phyloP scores from a whole-genome alignment of 2,888 invertebrate genomes.

The Diploptera punctata region DNA sequence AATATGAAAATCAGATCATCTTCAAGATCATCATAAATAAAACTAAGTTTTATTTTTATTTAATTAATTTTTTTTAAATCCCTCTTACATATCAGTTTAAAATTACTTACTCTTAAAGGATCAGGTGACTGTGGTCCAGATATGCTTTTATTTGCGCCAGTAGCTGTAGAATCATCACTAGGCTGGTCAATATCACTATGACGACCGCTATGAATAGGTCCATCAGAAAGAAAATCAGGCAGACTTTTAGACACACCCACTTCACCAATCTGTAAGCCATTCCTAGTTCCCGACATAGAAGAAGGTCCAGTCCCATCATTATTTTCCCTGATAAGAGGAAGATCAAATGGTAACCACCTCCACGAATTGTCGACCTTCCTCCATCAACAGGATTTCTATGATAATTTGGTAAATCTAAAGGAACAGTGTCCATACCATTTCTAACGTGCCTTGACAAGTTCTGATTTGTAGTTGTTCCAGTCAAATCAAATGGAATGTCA shows the following conservation, averaged over 20 bases:
- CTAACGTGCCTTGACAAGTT: slow-evolving; percentile 8
- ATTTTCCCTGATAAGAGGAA: slow-evolving; percentile 36
- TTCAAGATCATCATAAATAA: too few species aligned
- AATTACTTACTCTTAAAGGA: slow-evolving; percentile 20
- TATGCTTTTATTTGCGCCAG: neutral
- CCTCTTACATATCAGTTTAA: too few species aligned
- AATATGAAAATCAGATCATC: too few species aligned
- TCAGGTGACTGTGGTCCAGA: slow-evolving; percentile 22
- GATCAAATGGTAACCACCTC: slow-evolving; percentile 40
- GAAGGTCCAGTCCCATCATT: slow-evolving; percentile 14
- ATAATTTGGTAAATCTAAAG: slow-evolving; percentile 36
- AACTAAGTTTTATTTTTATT: too few species aligned
- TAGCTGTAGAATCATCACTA: neutral
- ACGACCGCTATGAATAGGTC: slow-evolving; percentile 61
- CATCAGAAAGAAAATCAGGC: slow-evolving; percentile 76
- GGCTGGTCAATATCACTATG: slow-evolving; percentile 6
- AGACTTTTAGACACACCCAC: slow-evolving; percentile 61
- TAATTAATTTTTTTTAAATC: too few species aligned
- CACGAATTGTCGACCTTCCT: neutral
- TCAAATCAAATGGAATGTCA: slow-evolving; percentile 40
- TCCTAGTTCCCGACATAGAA: slow-evolving; percentile 11
- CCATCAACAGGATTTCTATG: slow-evolving; percentile 11
- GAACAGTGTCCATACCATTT: slow-evolving; percentile 31
- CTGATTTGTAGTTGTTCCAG: slow-evolving; percentile 26
- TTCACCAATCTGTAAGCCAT: slow-evolving; percentile 33